These are phyloP conservation scores for Plagiodera versicolora DNA, from an alignment of 2,888 invertebrate species.

Conservation along the genomic window DNA sequence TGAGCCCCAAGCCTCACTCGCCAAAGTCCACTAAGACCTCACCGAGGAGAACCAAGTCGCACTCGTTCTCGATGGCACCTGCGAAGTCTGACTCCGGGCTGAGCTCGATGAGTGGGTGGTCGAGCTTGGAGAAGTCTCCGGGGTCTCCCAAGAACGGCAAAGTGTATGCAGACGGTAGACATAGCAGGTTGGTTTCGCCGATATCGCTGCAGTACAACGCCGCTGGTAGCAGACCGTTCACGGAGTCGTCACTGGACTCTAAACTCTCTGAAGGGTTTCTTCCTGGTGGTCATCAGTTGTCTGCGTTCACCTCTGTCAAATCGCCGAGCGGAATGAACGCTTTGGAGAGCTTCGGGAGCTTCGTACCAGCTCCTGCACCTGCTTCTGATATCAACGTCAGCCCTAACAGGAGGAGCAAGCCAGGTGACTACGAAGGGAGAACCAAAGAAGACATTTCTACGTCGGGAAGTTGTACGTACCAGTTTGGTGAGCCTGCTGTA, in stretches of 20 bases:
- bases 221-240: constrained; percentile 52
- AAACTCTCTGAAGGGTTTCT: constrained; percentile 48
- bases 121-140: constrained; percentile 82
- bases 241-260: constrained; percentile 63
- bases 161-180: constrained; percentile 37
- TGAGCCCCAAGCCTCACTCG: constrained; percentile 68
- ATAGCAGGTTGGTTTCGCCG: constrained; percentile 34
- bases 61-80: constrained; percentile 66
- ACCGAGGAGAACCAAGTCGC: constrained; percentile 67
- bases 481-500: constrained; percentile 66
- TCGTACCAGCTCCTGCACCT: constrained; percentile 60
- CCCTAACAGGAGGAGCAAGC: constrained; percentile 54
- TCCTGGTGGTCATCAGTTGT: constrained; percentile 58
- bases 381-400: constrained; percentile 58
- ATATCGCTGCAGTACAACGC: constrained; percentile 22
- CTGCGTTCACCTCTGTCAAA: constrained; percentile 60
- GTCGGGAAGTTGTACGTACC: constrained; percentile 55
- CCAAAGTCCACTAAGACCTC: constrained; percentile 74
- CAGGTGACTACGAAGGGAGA: constrained; percentile 46
- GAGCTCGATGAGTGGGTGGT: constrained; percentile 86
- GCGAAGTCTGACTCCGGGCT: constrained; percentile 85
- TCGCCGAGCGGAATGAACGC: constrained; percentile 58
- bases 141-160: constrained; percentile 69
- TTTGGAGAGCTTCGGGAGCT: constrained; percentile 55
- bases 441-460: constrained; percentile 42